A percentile compares a stretch with the other conserved stretches of the same genome.
Evolutionary conservation across 1,140 invertebrate species (phyloP).

Genomic region (Neodiprion fabricii): DNA sequence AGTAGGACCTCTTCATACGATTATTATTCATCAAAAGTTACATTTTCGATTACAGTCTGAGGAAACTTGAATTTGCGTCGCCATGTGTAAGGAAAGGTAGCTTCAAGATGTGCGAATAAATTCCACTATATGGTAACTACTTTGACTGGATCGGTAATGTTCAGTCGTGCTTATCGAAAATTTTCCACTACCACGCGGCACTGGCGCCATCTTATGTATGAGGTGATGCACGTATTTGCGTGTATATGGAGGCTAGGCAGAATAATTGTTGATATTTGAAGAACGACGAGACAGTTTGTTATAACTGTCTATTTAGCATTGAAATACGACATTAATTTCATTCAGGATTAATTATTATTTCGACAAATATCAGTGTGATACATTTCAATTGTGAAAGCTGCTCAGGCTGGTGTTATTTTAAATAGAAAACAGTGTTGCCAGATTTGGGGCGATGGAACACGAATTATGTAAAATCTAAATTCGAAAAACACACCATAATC

Average conservation of each 20-base stretch:
- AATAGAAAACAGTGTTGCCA: slow-evolving; percentile 1
- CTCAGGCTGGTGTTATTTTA: neutral
- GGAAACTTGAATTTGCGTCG: too few species aligned
- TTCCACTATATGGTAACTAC: too few species aligned
- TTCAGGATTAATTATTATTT: neutral
- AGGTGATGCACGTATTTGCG: neutral
- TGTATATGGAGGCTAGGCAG: too few species aligned
- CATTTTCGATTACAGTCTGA: too few species aligned
- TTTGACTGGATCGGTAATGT: neutral
- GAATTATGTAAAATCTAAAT: neutral
- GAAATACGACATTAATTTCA: neutral
- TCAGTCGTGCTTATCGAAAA: neutral
- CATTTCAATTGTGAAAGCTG: neutral
- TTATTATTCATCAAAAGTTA: too few species aligned
- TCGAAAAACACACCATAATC: neutral
- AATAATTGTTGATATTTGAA: too few species aligned
- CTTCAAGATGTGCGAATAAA: too few species aligned
- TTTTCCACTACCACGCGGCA: neutral
- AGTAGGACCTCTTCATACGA: too few species aligned
- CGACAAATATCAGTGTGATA: neutral
- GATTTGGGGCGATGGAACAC: neutral
- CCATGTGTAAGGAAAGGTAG: too few species aligned
- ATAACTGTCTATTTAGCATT: neutral
- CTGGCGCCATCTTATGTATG: neutral
- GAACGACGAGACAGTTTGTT: too few species aligned